A percentile compares a stretch with the other conserved stretches of the same genome.
Conservation (phyloP, 2,888 invertebrate species). For the Lasius platythorax region DNA sequence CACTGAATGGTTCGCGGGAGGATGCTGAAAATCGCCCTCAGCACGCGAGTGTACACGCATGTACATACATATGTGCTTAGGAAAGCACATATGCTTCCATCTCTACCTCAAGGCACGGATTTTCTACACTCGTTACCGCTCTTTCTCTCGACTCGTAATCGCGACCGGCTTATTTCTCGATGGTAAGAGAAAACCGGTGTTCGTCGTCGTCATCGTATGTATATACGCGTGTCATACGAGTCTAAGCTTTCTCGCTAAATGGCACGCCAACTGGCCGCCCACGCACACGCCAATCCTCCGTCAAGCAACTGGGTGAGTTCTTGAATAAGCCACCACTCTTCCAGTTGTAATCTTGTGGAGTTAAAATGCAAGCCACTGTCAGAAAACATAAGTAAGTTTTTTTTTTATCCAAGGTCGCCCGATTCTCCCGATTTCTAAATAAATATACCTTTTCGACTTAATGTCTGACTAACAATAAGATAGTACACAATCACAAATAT, state of each 20-base stretch:
- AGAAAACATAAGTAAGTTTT: conserved; percentile 70
- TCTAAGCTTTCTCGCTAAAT: conserved; percentile 80
- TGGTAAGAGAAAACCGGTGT: conserved; percentile 78
- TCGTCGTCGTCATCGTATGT: conserved; percentile 62
- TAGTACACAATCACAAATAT: not conserved
- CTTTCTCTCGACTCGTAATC: conserved; percentile 59
- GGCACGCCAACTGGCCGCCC: conserved; percentile 69
- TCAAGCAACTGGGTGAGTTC: conserved; percentile 41
- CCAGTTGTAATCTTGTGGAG: conserved; percentile 80
- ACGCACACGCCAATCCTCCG: conserved; percentile 63
- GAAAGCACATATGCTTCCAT: conserved; percentile 33
- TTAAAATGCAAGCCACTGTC: conserved; percentile 77
- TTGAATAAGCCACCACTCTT: conserved; percentile 48
- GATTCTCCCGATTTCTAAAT: conserved; percentile 57
- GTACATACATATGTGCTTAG: not conserved
- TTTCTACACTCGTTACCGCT: conserved; percentile 70
- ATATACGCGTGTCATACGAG: conserved; percentile 70
- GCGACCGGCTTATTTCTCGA: conserved; percentile 79
- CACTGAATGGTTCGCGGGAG: conserved; percentile 34
- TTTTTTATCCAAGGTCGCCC: not conserved
- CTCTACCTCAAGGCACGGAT: conserved; percentile 79
- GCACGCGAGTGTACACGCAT: conserved; percentile 21
- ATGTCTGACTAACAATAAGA: not conserved
- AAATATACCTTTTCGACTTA: conserved; percentile 12
- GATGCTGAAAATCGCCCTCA: conserved; percentile 30